phyloP scores from a whole-genome alignment of 2,113 vertebrate genomes.

The Hassar affinis region DNA sequence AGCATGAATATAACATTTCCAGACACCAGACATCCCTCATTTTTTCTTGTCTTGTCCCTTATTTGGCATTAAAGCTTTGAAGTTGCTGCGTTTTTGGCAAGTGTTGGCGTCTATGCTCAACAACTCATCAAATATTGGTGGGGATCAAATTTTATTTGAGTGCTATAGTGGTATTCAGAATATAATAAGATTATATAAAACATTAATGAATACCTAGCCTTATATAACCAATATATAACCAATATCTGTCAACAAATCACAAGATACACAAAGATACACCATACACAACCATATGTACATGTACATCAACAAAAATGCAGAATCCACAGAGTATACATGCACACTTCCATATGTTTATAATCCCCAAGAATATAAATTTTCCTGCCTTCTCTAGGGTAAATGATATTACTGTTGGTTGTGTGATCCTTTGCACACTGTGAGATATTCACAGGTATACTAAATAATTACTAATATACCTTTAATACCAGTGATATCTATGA shows the following conservation, averaged over 20 bases:
- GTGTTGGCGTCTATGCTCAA: not conserved
- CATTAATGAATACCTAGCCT: not conserved
- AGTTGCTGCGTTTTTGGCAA: slow-evolving; percentile 69
- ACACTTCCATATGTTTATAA: not conserved
- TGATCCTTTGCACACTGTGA: slow-evolving; percentile 81
- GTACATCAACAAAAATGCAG: not conserved
- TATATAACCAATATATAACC: not conserved
- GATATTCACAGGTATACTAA: slow-evolving; percentile 80
- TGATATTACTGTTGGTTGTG: slow-evolving; percentile 62
- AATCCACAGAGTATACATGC: not conserved
- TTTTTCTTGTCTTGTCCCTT: not conserved
- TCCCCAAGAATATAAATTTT: not conserved
- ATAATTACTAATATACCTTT: slow-evolving; percentile 79
- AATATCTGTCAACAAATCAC: not conserved
- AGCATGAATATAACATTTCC: not conserved
- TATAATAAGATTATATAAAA: not conserved
- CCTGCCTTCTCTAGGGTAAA: not conserved
- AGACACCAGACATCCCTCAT: not conserved
- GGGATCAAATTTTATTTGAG: not conserved
- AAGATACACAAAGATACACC: slow-evolving; percentile 31
- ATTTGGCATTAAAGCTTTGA: slow-evolving; percentile 77
- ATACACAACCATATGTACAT: slow-evolving; percentile 8
- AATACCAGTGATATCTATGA: slow-evolving; percentile 77
- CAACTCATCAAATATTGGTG: slow-evolving; percentile 70
- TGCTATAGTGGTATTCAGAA: not conserved